Evolutionary conservation across 2,797 vertebrate genomes (phyloP).

Genomic region (Leuciscus waleckii): DNA sequence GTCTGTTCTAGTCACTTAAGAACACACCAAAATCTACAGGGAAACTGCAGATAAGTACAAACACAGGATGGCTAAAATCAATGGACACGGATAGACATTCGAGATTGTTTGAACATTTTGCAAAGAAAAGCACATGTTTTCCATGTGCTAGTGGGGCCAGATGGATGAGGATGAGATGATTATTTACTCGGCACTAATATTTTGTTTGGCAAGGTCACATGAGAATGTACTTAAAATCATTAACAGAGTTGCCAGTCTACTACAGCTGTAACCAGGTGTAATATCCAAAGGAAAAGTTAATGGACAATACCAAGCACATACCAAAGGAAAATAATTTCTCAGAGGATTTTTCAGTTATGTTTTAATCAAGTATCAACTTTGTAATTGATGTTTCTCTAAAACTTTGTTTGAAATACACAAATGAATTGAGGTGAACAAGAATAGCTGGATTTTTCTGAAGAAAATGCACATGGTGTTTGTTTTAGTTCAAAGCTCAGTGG

Average conservation of each 20-base stretch:
- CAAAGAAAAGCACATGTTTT: constrained; percentile 14
- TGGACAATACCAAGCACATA: constrained; percentile 11
- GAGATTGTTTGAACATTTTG: constrained; percentile 14
- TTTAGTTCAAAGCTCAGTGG: neutral
- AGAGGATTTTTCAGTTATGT: neutral
- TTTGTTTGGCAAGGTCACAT: constrained; percentile 43
- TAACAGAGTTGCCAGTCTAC: constrained; percentile 33
- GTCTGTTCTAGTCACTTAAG: constrained; percentile 21
- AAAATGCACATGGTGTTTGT: neutral
- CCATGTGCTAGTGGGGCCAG: constrained; percentile 17
- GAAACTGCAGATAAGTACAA: constrained; percentile 26
- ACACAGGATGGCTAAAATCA: constrained; percentile 22
- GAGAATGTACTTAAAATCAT: constrained; percentile 32
- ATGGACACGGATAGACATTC: constrained; percentile 17
- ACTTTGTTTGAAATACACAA: neutral
- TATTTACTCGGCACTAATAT: constrained; percentile 39
- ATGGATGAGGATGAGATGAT: constrained; percentile 26
- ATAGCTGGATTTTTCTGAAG: neutral
- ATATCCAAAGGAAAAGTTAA: constrained; percentile 26
- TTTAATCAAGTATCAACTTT: neutral
- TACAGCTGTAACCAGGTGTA: constrained; percentile 39
- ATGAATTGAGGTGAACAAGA: neutral
- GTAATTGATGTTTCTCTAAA: neutral
- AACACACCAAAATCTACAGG: constrained; percentile 19
- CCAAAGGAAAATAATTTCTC: neutral